These are phyloP conservation scores for Miltochrista miniata DNA, from an alignment of 2,888 invertebrate species.

Conservation along the genomic window DNA sequence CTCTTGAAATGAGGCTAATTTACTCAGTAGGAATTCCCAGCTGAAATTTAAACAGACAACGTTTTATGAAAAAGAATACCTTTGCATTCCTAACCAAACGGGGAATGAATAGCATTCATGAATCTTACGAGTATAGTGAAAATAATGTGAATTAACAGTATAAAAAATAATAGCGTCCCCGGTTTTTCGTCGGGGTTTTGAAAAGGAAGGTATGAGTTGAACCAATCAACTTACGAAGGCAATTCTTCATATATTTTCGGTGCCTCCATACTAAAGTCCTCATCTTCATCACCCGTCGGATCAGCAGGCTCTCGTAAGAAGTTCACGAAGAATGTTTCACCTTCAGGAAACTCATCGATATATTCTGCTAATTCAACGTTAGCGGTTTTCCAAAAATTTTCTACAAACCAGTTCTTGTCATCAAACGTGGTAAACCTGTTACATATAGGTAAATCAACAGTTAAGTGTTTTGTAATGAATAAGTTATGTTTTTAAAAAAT, in stretches of 20 bases:
- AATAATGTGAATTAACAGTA: too few relatives aligned
- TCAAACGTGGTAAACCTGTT: slow-evolving; percentile 70
- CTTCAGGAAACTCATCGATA: slow-evolving; percentile 76
- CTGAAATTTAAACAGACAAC: slow-evolving; percentile 52
- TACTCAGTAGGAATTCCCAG: slow-evolving; percentile 84
- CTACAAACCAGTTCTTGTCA: slow-evolving; percentile 88
- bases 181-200: too few relatives aligned
- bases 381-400: slow-evolving; percentile 85
- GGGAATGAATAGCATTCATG: too few relatives aligned
- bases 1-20: slow-evolving; percentile 86
- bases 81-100: too few relatives aligned
- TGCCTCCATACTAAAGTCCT: slow-evolving; percentile 88
- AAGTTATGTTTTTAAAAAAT: too few relatives aligned
- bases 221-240: slow-evolving; percentile 52
- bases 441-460: neutral
- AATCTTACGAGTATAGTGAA: too few relatives aligned
- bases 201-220: too few relatives aligned
- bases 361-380: slow-evolving; percentile 79
- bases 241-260: slow-evolving; percentile 94
- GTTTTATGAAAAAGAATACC: too few relatives aligned
- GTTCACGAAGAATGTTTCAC: slow-evolving; percentile 90
- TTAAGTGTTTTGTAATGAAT: neutral
- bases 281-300: slow-evolving; percentile 90
- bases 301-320: slow-evolving; percentile 92
- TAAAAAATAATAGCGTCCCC: too few relatives aligned